Evolutionary conservation across 2,113 vertebrate species (phyloP), one percentile per base, ranked within the genome.

Genomic region (Ictidomys tridecemlineatus): DNA sequence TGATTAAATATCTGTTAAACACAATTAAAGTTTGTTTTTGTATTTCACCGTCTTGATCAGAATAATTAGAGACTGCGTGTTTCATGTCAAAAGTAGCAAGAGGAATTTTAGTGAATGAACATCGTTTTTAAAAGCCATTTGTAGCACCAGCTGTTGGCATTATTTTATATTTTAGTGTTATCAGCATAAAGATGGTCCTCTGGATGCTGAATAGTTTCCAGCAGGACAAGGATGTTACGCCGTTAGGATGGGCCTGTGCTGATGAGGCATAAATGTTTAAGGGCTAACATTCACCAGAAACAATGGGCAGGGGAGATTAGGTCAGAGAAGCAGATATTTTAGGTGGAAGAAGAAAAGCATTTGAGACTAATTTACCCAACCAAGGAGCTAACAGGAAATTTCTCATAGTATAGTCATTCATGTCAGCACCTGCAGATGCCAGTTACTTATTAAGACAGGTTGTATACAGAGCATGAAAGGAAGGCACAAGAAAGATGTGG

Each of bases 11-110:
- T 99, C 99, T 99, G 99, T 99, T 99, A 99, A 99, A 99, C 99
- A 99, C 99, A 99, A 99, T 99, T 99, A 99, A 99, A 99, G 99
- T 99, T 99, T 99, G 99, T 99, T 99, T 99, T 99, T 99, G 99
- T 99, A 99, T 99, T 99, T 99, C 98, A 99, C 98, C 98, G 98
- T 99, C 99, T 99, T 99, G 99, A 99, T 99, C 98, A 99, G 99
- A 99, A 99, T 99, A 99, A 99, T 99, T 99, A 99, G 99, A 99
- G 99, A 99, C 99, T 99, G 98, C 98, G 98, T 99, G 98, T 99
- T 99, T 99, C 98, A 98, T 99, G 99, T 99, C 99, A 99, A 98
- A 99, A 99, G 98, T 99, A 99, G 98, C 98, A 99, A 99, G 98
- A 99, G 98, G 98, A 99, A 99, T 99, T 98, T 99, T 99, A 98